phyloP scores from a whole-genome alignment of 1,140 invertebrate species.

The Drosophila mauritiana region DNA sequence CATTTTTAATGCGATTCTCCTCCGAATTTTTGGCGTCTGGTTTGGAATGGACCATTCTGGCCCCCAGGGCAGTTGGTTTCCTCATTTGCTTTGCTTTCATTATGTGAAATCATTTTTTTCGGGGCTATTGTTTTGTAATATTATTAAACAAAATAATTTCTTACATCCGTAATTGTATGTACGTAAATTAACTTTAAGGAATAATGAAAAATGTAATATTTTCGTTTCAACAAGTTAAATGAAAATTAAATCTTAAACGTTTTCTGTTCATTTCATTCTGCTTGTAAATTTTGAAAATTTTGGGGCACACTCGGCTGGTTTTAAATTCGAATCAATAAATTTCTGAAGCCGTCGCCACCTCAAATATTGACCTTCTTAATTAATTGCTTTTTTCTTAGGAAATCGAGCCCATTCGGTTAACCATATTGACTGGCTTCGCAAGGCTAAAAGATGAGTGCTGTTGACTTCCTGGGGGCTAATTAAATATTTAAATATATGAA shows the following conservation, averaged over 20 bases:
- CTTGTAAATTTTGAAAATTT: background rate
- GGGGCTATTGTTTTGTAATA: constrained; percentile 46
- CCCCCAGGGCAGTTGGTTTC: constrained; percentile 28
- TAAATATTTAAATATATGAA: constrained; percentile 77
- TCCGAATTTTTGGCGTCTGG: constrained; percentile 1
- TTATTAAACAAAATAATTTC: constrained; percentile 46
- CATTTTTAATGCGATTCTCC: constrained; percentile 50
- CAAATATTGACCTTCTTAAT: constrained; percentile 79
- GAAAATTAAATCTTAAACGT: no score
- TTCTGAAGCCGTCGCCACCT: background rate
- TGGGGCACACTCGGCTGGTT: background rate
- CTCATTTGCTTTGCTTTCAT: constrained; percentile 50
- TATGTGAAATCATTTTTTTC: constrained; percentile 14
- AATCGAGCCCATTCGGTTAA: constrained; percentile 35
- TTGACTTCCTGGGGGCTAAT: constrained; percentile 53
- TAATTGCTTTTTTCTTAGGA: constrained; percentile 74
- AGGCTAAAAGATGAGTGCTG: constrained; percentile 5
- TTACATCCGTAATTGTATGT: constrained; percentile 43
- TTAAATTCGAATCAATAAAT: constrained; percentile 5
- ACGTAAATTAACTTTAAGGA: constrained; percentile 41
- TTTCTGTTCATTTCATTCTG: no score
- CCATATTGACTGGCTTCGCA: constrained; percentile 28
- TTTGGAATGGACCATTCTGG: constrained; percentile 21
- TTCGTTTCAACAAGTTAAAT: no score
- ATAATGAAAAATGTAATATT: no score